These are phyloP conservation scores for Anseranas semipalmata DNA, from an alignment of 2,113 vertebrate genomes.

Conservation along the genomic window DNA sequence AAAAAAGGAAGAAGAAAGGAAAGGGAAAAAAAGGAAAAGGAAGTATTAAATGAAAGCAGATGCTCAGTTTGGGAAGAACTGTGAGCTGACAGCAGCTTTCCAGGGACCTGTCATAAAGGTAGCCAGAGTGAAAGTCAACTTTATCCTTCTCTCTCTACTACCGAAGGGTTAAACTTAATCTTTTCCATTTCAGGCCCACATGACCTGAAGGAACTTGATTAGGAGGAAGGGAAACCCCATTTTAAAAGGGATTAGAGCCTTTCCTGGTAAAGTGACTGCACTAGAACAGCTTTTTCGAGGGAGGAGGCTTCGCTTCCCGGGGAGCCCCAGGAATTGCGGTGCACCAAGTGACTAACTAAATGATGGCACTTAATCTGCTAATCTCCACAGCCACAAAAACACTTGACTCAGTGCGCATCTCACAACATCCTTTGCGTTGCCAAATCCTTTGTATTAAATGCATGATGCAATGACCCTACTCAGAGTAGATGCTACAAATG, in stretches of 20 bases:
- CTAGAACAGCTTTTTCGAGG: not conserved
- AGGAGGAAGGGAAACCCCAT: not conserved
- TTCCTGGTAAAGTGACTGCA: not conserved
- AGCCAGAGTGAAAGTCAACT: not conserved
- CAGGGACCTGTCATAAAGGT: not conserved
- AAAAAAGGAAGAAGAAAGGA: not conserved
- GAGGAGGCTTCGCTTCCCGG: not conserved
- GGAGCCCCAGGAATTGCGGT: not conserved
- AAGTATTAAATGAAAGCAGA: not conserved
- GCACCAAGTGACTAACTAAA: not conserved
- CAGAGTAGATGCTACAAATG: not conserved
- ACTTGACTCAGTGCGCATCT: not conserved
- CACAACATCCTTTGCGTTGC: not conserved
- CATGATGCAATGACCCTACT: not conserved
- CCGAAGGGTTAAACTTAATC: constrained; percentile 26
- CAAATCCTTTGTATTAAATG: not conserved
- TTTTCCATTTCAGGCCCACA: not conserved
- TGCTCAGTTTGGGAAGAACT: not conserved
- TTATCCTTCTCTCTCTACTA: not conserved
- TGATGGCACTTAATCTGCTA: not conserved
- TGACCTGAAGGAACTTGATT: not conserved
- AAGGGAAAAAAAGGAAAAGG: not conserved
- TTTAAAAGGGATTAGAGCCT: constrained; percentile 39
- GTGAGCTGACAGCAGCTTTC: not conserved
- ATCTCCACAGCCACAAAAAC: not conserved